phyloP scores from a whole-genome alignment of 2,888 invertebrate genomes.

The Acholoe squamosa region DNA sequence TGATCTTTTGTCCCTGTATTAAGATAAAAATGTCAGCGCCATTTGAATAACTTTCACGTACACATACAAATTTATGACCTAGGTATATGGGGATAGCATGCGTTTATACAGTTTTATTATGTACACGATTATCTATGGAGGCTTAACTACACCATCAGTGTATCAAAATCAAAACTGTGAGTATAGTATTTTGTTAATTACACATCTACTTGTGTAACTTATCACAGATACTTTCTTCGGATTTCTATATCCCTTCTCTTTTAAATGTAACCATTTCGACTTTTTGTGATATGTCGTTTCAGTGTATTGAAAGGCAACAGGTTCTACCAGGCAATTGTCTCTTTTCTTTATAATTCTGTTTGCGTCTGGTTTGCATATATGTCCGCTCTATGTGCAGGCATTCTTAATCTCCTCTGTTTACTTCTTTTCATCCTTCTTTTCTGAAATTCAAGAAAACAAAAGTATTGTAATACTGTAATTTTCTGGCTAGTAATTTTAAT shows the following conservation, averaged over 20 bases:
- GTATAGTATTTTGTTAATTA: neutral
- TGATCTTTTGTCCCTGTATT: too few relatives aligned
- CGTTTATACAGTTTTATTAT: neutral
- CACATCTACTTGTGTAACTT: neutral
- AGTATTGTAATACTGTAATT: neutral
- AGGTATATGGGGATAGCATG: neutral
- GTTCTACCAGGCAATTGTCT: neutral
- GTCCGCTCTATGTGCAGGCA: too few relatives aligned
- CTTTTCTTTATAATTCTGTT: neutral
- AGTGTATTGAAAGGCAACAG: too few relatives aligned
- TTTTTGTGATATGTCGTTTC: neutral
- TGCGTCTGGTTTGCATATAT: neutral
- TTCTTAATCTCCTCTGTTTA: neutral
- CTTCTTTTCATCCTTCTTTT: neutral
- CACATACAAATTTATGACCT: neutral
- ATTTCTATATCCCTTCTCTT: neutral
- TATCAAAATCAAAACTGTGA: conserved; percentile 4
- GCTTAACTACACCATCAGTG: neutral
- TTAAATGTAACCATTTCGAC: neutral
- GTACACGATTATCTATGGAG: neutral
- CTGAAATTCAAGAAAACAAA: neutral
- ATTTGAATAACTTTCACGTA: too few relatives aligned
- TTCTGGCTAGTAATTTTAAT: too few relatives aligned
- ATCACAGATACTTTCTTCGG: conserved; percentile 19
- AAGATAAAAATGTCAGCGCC: too few relatives aligned